Conservation (phyloP, 2,113 vertebrate genomes). For the Apus apus region DNA sequence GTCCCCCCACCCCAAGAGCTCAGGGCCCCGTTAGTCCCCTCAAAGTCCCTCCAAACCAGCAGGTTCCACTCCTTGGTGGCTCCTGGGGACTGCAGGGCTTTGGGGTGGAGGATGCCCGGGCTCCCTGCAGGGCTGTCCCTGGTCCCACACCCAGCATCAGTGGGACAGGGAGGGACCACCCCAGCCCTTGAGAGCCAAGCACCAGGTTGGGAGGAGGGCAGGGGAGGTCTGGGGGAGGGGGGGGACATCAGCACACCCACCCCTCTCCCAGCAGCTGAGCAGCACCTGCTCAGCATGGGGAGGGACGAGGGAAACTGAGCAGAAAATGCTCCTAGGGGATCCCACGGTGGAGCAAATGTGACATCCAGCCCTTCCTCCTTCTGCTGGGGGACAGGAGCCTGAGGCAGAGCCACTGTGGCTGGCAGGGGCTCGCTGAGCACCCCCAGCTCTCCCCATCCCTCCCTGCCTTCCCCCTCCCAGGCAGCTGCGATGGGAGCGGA, state of each 20-base stretch:
- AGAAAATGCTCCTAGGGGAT: background rate
- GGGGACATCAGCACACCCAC: background rate
- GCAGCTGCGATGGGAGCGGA: constrained; percentile 14
- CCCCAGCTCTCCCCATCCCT: background rate
- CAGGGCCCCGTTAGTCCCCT: background rate
- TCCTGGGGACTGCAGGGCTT: background rate
- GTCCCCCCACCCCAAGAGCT: rapidly evolving
- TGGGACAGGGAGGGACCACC: background rate
- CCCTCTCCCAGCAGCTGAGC: background rate
- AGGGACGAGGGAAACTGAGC: constrained; percentile 29
- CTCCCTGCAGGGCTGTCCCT: background rate
- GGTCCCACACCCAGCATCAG: background rate
- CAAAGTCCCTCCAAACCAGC: background rate
- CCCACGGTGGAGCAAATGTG: background rate
- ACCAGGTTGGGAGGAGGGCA: background rate
- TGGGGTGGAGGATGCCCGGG: background rate
- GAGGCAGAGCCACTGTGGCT: rapidly evolving
- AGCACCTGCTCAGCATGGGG: constrained; percentile 11
- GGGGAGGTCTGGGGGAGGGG: background rate
- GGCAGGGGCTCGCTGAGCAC: background rate
- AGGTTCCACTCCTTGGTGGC: background rate
- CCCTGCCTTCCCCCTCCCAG: background rate
- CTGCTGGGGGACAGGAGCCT: background rate
- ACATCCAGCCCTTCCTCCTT: background rate
- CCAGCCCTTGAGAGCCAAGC: background rate